Base-by-base conservation (phyloP, 2,888 invertebrate species). In the Lithophane leautieri region DNA sequence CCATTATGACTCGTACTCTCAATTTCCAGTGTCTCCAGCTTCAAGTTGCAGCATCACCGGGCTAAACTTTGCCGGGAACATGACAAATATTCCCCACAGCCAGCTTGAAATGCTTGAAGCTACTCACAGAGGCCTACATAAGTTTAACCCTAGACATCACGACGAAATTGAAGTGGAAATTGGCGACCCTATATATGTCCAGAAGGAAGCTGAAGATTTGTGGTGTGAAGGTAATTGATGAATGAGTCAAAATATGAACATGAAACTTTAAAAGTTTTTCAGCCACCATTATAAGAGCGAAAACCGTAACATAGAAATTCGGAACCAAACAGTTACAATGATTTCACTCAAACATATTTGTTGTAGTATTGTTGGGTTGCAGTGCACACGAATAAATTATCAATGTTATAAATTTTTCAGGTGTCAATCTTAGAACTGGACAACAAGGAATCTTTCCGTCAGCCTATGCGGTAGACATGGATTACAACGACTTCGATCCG, bases 141-240 rank as follows among this genome's bases (percentile, higher is more conserved):
- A 99, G 93, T 99, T 99, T 92, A 97, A 99, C 90, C 99, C 99
- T 0, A 97, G 99, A 79, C 99, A 99, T 94, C 98, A 98, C 83
- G 99, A 99, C 90, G 99, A 99, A 96, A 98, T 99, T 81, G 98
- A 99, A 93, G 97, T 99, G 50, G 99, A 99, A 96, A 99, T 99
- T 77, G 99, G 99, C 1, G 99, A 99, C 94, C 99, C 99, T 1
- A 98, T 99, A 84, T 99, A 99, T 92, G 99, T 99, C 86, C 98
- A 99, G 92, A 99, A 98, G 92, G 99, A 99, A 94, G 99, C 98
- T 40, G 99, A 99, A 88, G 99, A 99, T 94, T 97, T 99, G 82
- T 99, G 99, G 99, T 99, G 99, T 94, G 99, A 99, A 97, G 99
- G 99, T 98, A 93, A 81, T 60, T 50, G 6, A 56, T 44, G 6